A percentile compares a stretch with the other conserved stretches of the same genome.
These are phyloP conservation scores for Philotrypesis tridentata DNA, from an alignment of 1,140 invertebrate genomes.

Conservation along the genomic window DNA sequence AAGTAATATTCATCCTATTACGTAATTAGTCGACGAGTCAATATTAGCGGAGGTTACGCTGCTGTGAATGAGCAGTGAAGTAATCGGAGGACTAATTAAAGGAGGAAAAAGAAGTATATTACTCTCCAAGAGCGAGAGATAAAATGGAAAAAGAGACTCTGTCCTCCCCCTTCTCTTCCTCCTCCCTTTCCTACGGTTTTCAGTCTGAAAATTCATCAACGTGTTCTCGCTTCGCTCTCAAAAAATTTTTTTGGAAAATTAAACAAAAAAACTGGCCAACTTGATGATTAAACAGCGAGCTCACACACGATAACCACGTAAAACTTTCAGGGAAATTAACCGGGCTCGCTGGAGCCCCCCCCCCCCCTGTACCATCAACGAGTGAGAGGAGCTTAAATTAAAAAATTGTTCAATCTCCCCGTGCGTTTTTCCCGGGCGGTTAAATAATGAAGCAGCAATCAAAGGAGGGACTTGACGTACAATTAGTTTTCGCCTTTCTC, in stretches of 20 bases:
- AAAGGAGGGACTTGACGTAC: conserved; percentile 34
- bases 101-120: conserved; percentile 26
- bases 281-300: not conserved
- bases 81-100: conserved; percentile 52
- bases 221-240: not conserved
- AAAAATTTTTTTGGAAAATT: not conserved
- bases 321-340: conserved; percentile 25
- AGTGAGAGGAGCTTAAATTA: not conserved
- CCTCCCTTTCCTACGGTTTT: not conserved
- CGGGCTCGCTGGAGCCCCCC: not conserved
- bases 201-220: not conserved
- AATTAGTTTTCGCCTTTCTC: conserved; percentile 38
- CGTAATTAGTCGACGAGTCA: conserved; percentile 51
- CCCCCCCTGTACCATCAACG: too few species aligned
- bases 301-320: not conserved
- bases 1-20: conserved; percentile 53
- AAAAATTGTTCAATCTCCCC: not conserved
- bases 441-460: conserved; percentile 48
- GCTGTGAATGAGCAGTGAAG: conserved; percentile 48
- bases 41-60: conserved; percentile 49
- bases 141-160: conserved; percentile 6
- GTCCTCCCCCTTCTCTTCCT: too few species aligned
- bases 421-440: not conserved
- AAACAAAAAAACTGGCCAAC: not conserved
- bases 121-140: not conserved